Base-by-base conservation (phyloP, 1,140 invertebrate genomes). In the Drosophila ogumai region DNA sequence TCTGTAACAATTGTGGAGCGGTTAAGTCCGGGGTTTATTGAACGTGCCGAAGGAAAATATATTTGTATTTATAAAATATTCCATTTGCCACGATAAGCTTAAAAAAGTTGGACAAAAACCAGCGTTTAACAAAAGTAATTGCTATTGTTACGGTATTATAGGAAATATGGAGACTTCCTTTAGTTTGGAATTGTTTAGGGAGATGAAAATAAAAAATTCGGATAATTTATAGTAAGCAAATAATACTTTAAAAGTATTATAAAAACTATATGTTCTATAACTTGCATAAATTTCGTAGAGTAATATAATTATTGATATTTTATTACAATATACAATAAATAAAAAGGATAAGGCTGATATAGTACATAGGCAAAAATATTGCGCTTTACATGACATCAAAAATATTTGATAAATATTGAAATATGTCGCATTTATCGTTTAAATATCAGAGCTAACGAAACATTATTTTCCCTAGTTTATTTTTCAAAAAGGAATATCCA, bases 1-100 rank as follows among this genome's bases (percentile, higher is more conserved):
- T 61, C 25, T 76, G 69, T 75, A 67, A 63, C 49, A 54, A 59
- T 55, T 74, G 36, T 61, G 17, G 57, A 65, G 43, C 49, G 47
- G 49, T 63, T 13, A 68, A 25, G 72, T 38, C 17, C 56, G 25
- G 71, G 52, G 59, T 74, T 55, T 64, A 10, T 44, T 44, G 40
- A 55, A 65, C 58, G 55, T 44, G n/a, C 13, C 32, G 55, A 55
- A 46, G 66, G 50, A 12, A 59, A 56, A 15, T 50, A 25, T 25
- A 47, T 36, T 34, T 15, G 2, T 6, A 9, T 17, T 0, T 12
- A 47, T 25, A 9, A 28, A 9, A 10, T 10, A 22, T n/a, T 6
- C 19, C 4, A 54, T 54, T 54, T 22, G n/a, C 12, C 34, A 50
- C 34, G 19, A 40, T n/a, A 41, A 25, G 54, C 54, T 56, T 43